A percentile compares a stretch with the other conserved stretches of the same genome.
These are phyloP conservation scores for Calameuta filiformis DNA, from an alignment of 2,888 invertebrate genomes.

Conservation along the genomic window DNA sequence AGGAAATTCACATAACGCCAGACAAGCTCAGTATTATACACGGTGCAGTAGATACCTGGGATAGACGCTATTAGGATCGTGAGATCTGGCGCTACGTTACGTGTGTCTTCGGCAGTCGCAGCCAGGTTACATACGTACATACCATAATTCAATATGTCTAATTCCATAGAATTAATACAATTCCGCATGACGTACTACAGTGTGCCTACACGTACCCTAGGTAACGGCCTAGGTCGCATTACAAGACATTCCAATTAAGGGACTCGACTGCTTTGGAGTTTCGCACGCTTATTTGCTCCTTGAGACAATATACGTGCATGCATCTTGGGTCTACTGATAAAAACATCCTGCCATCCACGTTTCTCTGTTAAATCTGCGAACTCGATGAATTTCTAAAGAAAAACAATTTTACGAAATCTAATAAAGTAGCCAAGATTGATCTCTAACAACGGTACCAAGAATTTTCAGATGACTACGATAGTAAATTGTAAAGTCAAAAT, in stretches of 20 bases:
- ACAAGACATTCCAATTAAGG: slow-evolving; percentile 36
- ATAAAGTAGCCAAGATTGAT: too few species aligned
- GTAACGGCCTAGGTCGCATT: slow-evolving; percentile 24
- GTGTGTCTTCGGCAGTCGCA: background rate
- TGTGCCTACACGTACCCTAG: slow-evolving; percentile 8
- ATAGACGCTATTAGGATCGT: background rate
- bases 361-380: background rate
- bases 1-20: background rate
- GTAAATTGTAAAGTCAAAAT: background rate
- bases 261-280: slow-evolving; percentile 16
- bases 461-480: background rate
- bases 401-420: background rate
- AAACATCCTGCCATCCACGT: background rate
- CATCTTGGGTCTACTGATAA: background rate
- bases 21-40: background rate
- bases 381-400: background rate
- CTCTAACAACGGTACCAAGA: background rate
- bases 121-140: background rate
- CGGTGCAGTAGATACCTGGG: background rate
- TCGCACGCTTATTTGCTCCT: slow-evolving; percentile 9
- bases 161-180: slow-evolving; percentile 20
- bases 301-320: slow-evolving; percentile 10
- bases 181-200: slow-evolving; percentile 13
- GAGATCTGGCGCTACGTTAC: background rate
- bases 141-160: slow-evolving; percentile 20